Conservation (phyloP, 2,888 invertebrate genomes). For the Conomelus anceps region DNA sequence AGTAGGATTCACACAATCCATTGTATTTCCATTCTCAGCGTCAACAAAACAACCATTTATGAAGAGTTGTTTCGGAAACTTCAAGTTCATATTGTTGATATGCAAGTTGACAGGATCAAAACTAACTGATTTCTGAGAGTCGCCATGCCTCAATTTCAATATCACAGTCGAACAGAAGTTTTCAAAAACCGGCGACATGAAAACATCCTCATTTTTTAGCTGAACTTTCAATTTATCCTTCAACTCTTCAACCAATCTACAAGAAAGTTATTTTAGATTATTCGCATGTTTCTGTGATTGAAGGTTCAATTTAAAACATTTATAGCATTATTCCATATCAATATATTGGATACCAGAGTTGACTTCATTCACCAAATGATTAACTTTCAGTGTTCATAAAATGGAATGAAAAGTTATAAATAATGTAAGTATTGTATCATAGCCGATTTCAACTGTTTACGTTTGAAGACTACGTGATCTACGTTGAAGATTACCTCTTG, state of each 20-base stretch:
- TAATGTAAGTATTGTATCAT: too few species aligned
- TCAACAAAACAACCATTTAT: conserved; percentile 86
- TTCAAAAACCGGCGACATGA: conserved; percentile 82
- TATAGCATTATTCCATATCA: too few species aligned
- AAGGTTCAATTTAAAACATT: too few species aligned
- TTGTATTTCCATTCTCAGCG: conserved; percentile 57
- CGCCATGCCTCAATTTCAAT: conserved; percentile 56
- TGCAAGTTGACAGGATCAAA: conserved; percentile 70
- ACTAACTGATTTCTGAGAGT: conserved; percentile 48
- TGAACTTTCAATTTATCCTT: conserved; percentile 70
- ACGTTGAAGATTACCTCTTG: too few species aligned
- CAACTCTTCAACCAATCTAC: conserved; percentile 80
- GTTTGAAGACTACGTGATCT: too few species aligned
- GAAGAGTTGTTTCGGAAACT: conserved; percentile 84
- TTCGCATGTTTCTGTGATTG: too few species aligned
- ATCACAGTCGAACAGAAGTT: conserved; percentile 70
- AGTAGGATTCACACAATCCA: conserved; percentile 67
- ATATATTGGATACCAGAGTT: too few species aligned
- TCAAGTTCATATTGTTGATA: conserved; percentile 76
- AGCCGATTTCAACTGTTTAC: too few species aligned
- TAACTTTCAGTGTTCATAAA: too few species aligned
- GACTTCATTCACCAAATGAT: too few species aligned
- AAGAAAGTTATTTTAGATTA: conserved; percentile 25
- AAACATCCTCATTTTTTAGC: conserved; percentile 83
- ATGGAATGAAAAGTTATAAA: too few species aligned